These are phyloP conservation scores for Sander lucioperca DNA, from an alignment of 2,113 vertebrate genomes.

Conservation along the genomic window DNA sequence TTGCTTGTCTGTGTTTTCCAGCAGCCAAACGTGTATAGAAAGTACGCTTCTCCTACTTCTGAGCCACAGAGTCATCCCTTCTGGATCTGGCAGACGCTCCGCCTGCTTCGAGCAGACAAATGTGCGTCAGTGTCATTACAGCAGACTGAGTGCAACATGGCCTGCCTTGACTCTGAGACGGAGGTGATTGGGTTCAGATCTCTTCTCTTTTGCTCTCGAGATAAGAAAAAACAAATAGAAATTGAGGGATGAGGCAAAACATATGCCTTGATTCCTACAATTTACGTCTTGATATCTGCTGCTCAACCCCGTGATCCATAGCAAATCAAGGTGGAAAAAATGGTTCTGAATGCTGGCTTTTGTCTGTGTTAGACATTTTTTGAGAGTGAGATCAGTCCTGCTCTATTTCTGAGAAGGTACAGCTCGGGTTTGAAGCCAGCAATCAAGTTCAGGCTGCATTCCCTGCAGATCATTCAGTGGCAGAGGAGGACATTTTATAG, in stretches of 20 bases:
- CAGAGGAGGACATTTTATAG: conserved; percentile 36
- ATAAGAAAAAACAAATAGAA: conserved; percentile 40
- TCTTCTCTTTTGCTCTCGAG: conserved; percentile 2
- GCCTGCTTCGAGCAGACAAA: conserved; percentile 29
- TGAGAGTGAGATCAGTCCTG: conserved; percentile 65
- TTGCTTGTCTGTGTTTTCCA: conserved; percentile 17
- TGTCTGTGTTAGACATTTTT: conserved; percentile 68
- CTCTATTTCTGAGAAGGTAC: conserved; percentile 62
- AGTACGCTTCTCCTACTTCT: conserved; percentile 6
- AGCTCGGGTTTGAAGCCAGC: conserved; percentile 42
- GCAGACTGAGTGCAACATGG: conserved; percentile 8
- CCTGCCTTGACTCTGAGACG: neutral
- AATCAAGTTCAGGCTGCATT: conserved; percentile 45
- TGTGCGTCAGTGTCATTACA: conserved; percentile 43
- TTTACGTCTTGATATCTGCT: conserved; percentile 43
- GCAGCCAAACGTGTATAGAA: conserved; percentile 26
- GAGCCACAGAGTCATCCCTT: conserved; percentile 33
- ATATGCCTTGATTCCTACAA: neutral
- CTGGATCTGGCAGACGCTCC: conserved; percentile 13
- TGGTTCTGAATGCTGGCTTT: conserved; percentile 64
- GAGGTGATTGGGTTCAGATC: conserved; percentile 37
- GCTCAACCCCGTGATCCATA: conserved; percentile 44
- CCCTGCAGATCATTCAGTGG: conserved; percentile 29
- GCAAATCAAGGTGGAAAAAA: conserved; percentile 60
- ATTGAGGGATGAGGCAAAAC: conserved; percentile 4